Conservation (phyloP, 2,888 invertebrate genomes). For the Ceriagrion tenellum region DNA sequence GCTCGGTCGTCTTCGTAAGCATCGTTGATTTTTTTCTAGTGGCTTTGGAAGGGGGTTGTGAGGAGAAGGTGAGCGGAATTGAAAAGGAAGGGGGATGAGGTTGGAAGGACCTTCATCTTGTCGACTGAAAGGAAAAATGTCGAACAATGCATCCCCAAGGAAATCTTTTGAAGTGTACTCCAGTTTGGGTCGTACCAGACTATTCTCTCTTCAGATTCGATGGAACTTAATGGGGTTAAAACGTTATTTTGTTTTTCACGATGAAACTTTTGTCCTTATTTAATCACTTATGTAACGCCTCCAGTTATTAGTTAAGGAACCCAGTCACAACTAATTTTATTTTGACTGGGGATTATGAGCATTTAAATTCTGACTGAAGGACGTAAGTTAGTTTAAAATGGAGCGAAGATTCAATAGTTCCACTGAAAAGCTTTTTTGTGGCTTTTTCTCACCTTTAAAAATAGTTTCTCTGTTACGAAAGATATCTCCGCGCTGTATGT, state of each 20-base stretch:
- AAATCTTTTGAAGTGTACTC: slow-evolving; percentile 12
- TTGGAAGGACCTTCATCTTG: neutral
- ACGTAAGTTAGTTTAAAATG: too few species aligned
- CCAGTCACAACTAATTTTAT: too few species aligned
- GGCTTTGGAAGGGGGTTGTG: too few species aligned
- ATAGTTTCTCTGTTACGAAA: neutral
- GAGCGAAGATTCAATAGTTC: neutral
- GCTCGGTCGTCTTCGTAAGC: neutral
- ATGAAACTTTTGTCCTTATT: too few species aligned
- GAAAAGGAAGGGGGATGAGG: neutral
- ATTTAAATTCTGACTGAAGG: too few species aligned
- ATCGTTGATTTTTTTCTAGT: neutral
- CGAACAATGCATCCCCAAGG: slow-evolving; percentile 22
- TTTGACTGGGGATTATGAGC: too few species aligned
- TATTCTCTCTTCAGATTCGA: neutral
- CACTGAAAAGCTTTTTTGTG: neutral
- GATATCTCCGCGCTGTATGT: neutral
- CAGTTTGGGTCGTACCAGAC: neutral
- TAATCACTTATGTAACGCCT: too few species aligned
- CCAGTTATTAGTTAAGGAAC: too few species aligned
- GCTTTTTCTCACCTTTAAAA: neutral
- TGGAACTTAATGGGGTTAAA: neutral
- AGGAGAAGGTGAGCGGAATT: neutral
- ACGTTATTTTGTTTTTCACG: neutral
- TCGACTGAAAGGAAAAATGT: slow-evolving; percentile 5